A percentile compares a stretch with the other conserved stretches of the same genome.
phyloP scores from a whole-genome alignment of 2,888 invertebrate genomes.

The Tipula lateralis region DNA sequence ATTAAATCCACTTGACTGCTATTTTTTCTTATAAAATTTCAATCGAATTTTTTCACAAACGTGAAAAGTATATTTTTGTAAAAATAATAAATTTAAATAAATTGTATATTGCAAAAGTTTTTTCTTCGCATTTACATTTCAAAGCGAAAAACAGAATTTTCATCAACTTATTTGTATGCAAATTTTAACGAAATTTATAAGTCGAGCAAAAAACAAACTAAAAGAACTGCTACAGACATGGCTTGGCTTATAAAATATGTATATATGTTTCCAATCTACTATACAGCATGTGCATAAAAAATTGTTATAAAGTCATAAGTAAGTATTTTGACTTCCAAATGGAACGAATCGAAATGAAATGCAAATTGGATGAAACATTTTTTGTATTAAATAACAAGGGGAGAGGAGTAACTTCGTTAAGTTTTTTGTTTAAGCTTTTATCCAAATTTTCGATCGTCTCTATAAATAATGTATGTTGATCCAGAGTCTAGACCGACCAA shows the following conservation, averaged over 20 bases:
- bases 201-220: background rate
- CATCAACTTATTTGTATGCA: constrained; percentile 1
- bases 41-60: constrained; percentile 7
- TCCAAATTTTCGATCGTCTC: too few relatives aligned
- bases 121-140: background rate
- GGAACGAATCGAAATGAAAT: background rate
- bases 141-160: constrained; percentile 19
- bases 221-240: background rate
- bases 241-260: background rate
- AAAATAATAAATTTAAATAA: background rate
- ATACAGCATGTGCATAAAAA: background rate
- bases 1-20: constrained; percentile 13
- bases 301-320: background rate
- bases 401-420: too few relatives aligned
- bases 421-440: too few relatives aligned
- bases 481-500: too few relatives aligned
- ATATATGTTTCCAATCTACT: background rate
- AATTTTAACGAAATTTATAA: background rate
- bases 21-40: background rate
- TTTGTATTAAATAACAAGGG: background rate
- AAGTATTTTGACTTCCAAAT: background rate
- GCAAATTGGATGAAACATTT: background rate
- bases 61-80: background rate
- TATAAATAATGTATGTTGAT: too few relatives aligned
- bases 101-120: background rate